Percentiles rank a stretch among this genome's conserved stretches.
Evolutionary conservation across 2,797 vertebrate genomes (phyloP).

Genomic region (Acanthis flammea): DNA sequence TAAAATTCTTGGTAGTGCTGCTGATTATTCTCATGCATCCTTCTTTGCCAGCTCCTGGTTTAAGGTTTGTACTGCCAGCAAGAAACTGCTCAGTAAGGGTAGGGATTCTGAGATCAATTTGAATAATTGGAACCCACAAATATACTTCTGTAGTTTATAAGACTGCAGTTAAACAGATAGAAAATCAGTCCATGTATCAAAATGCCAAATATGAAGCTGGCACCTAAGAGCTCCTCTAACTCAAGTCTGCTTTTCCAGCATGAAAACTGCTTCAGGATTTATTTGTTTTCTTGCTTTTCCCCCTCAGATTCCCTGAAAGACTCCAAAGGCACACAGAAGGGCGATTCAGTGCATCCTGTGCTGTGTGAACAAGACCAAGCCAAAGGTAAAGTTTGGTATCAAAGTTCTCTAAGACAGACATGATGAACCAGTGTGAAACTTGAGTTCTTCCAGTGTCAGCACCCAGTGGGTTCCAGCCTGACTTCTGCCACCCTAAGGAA

Average conservation of each 20-base stretch:
- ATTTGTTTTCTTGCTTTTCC: slow-evolving; percentile 32
- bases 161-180: neutral
- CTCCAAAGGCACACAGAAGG: neutral
- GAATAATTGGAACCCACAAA: slow-evolving; percentile 3
- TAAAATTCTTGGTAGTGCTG: neutral
- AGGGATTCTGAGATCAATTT: neutral
- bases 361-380: slow-evolving; percentile 52
- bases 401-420: neutral
- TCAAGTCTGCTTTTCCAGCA: neutral
- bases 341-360: slow-evolving; percentile 20
- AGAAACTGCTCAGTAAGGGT: neutral
- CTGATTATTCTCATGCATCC: neutral
- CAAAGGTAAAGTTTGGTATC: slow-evolving; percentile 55
- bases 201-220: neutral
- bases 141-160: neutral
- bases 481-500: neutral
- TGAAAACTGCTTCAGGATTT: neutral
- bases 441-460: neutral
- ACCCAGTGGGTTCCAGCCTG: neutral
- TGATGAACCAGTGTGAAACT: neutral
- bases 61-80: neutral
- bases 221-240: neutral
- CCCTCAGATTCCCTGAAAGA: slow-evolving; percentile 62
- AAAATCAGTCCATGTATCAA: neutral
- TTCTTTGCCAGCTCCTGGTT: neutral